Base-by-base conservation (phyloP, 2,113 vertebrate species). In the Rhinoderma darwinii region DNA sequence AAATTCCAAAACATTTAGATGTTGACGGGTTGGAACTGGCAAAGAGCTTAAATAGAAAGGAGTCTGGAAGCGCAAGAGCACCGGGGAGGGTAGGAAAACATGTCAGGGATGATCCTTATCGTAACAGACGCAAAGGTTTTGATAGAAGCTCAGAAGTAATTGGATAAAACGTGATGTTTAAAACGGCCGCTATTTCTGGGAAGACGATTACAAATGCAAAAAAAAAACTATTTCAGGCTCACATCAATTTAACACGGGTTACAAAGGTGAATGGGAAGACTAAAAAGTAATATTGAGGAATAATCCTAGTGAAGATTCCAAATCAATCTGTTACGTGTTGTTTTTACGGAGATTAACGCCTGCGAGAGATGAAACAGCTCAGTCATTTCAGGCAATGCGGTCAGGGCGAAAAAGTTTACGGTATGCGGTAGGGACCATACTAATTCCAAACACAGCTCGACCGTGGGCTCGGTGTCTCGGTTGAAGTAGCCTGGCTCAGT, bases 171-270 rank as follows among this genome's bases (percentile, higher is more conserved):
- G 56, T 4, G 30, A 22, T 74, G 20, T 70, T 68, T 50, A 59
- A 63, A 86, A 79, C 43, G 43, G n/a, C 44, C 17, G 39, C 7
- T 54, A 25, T 70, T 80, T 80, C 61, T 59, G 76, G 14, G 44
- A 61, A 83, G 50, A 75, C 18, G 47, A 84, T 32, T 79, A 59
- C 66, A 54, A 70, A 79, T 86, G 41, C 84, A 51, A 39, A 56
- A 84, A 84, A 74, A 63, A 50, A 73, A 51, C 7, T 1, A 63
- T 54, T 51, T 51, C 59, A 54, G 75, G 41, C 76, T 86, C 59
- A 56, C 66, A 59, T 70, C 77, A 73, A 86, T 86, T 86, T 86
- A 72, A 72, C 47, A 72, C 77, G 66, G 84, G 84, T 79, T 86
- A 79, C 84, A 70, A 79, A 56, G 84, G 76, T 56, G 84, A 80